phyloP scores from a whole-genome alignment of 2,113 vertebrate species.

The Meleagris gallopavo region DNA sequence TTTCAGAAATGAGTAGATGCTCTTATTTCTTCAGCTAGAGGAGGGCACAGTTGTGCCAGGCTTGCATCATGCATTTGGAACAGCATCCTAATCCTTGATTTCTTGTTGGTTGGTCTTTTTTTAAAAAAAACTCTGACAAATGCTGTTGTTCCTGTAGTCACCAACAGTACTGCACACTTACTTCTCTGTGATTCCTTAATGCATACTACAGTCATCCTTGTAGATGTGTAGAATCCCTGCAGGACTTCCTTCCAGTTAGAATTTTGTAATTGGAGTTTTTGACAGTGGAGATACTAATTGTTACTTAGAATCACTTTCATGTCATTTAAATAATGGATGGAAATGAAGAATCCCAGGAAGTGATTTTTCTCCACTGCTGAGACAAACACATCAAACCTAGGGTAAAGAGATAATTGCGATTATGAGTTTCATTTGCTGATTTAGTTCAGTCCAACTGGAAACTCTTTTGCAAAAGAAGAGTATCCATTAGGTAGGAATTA shows the following conservation, averaged over 20 bases:
- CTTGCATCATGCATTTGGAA: background rate
- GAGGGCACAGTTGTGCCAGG: background rate
- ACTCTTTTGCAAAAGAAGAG: background rate
- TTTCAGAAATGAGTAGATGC: background rate
- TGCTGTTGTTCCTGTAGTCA: background rate
- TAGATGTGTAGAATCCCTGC: background rate
- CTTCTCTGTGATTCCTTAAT: background rate
- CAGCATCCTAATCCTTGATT: background rate
- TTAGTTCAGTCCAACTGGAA: background rate
- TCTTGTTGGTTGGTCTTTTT: background rate
- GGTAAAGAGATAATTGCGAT: background rate
- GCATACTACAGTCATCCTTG: accelerated
- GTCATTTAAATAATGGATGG: background rate
- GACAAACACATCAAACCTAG: background rate
- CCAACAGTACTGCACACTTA: background rate
- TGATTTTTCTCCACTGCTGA: background rate
- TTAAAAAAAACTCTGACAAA: background rate
- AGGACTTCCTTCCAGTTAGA: background rate
- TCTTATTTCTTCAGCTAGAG: background rate
- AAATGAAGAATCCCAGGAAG: conserved; percentile 3
- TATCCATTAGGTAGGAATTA: background rate
- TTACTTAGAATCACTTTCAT: conserved; percentile 13
- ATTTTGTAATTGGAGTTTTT: background rate
- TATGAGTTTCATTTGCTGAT: background rate
- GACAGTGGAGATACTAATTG: background rate